phyloP scores from a whole-genome alignment of 2,888 invertebrate species.

The Agrotis ipsilon region DNA sequence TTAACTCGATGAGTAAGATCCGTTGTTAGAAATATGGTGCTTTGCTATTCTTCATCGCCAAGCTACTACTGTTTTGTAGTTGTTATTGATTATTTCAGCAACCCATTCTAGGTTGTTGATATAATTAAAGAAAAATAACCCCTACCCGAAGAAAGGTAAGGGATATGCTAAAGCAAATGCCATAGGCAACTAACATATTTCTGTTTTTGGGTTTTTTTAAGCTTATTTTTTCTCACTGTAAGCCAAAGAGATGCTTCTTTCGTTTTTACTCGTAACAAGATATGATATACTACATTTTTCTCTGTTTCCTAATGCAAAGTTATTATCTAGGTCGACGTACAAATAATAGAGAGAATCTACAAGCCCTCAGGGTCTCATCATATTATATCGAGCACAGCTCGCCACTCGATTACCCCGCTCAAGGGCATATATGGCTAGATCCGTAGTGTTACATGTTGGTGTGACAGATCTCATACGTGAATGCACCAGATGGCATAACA shows the following conservation, averaged over 20 bases:
- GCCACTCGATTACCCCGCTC: constrained; percentile 46
- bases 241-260: too few species aligned
- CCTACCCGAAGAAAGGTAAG: too few species aligned
- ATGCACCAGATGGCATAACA: constrained; percentile 33
- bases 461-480: constrained; percentile 28
- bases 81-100: too few species aligned
- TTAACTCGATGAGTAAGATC: too few species aligned
- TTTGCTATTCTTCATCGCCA: too few species aligned
- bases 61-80: too few species aligned
- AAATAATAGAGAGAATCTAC: not conserved
- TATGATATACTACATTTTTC: not conserved
- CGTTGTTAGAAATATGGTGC: too few species aligned
- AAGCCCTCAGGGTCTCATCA: constrained; percentile 12
- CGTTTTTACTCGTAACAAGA: not conserved
- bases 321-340: not conserved
- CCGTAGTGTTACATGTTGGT: constrained; percentile 9
- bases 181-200: not conserved
- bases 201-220: not conserved
- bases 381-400: constrained; percentile 37
- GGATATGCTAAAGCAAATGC: too few species aligned
- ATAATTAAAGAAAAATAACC: too few species aligned
- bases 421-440: constrained; percentile 26
- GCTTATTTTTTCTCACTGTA: too few species aligned
- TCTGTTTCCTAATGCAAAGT: not conserved
- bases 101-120: not conserved